Base-by-base conservation (phyloP, 2,797 vertebrate genomes). In the Eremophila alpestris region DNA sequence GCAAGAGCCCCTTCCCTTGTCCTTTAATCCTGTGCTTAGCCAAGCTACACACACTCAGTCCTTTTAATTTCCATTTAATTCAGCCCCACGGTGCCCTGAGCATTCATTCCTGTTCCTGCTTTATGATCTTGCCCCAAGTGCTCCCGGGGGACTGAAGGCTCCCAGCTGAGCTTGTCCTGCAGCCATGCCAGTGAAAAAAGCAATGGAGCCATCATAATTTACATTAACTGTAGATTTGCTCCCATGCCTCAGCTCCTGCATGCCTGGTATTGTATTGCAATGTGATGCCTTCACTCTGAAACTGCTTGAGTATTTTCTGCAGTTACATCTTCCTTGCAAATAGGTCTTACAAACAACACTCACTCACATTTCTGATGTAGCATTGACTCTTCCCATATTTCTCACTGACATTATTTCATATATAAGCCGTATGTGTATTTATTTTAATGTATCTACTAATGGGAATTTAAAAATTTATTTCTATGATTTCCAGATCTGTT, bases 211-310 rank as follows among this genome's bases (percentile, higher is more conserved):
- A 23, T 30, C 60, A 26, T 23, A 36, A 11, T 48, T 55, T 74
- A 29, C 24, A 16, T 16, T 4, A 45, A 16, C 60, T 27, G 14
- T 30, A 34, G 20, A 16, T 59, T 30, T 83, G 7, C 54, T 71
- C 16, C 60, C 19, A 1, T 26, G 21, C 29, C 40, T 51, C 3
- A 34, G 19, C 60, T 74, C 0, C 0, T 59, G 43, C 20, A 36
- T 49, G 38, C n/a, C 45, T 68, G 34, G 17, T 77, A 3, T 16
- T 67, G 26, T 32, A 38, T 17, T 74, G 76, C 49, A 67, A 22
- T 12, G 49, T 4, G 12, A 27, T 46, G 30, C 69, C 41, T 90
- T 64, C 46, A 27, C 13, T 48, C 30, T 19, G 22, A 87, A 82
- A 60, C 14, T 12, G 18, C 46, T 75, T 4, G 8, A 38, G 10